Base-by-base conservation (phyloP, 2,888 invertebrate species). In the Eupithecia subumbrata region DNA sequence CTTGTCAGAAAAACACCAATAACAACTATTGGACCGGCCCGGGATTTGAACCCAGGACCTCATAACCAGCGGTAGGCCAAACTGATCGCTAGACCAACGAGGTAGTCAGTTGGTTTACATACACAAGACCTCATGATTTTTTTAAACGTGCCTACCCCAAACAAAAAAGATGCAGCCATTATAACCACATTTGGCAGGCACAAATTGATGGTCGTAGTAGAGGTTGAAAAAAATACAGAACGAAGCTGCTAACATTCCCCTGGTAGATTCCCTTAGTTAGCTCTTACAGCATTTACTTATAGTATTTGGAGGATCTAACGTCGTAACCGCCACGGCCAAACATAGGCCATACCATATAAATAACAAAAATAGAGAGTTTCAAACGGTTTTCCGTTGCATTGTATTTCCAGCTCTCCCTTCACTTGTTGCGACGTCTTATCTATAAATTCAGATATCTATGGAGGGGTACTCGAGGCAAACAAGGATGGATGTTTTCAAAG, bases 401-500 rank as follows among this genome's bases (percentile, higher is more conserved):
- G 18, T 56, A 22, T 37, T 37, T 63, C 9, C 18, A 69, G 30
- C 5, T 66, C n/a, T n/a, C 9, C 11, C 37, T 66, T 66, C 43
- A 68, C 68, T 68, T 68, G 68, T 68, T 68, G 68, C 43, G 22
- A 43, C 12, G 25, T 68, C 68, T 37, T 68, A 68, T 68, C 40
- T 68, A 40, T 68, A 43, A 40, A 40, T 68, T 68, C 43, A 1
- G 68, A 22, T 68, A 68, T 68, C 67, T 56, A 25, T 60, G n/a
- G 52, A 60, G 7, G n/a, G 14, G 37, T 45, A 56, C 30, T n/a
- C 37, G 18, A 40, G 87, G 87, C 86, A 88, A 90, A 91, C 87
- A 90, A 81, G 86, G 86, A 88, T 86, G 87, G 88, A 89, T 91
- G 89, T 91, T 90, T 89, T 89, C 88, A 89, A 91, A 90, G 90